These are phyloP conservation scores for Clarias macrocephalus DNA, from an alignment of 2,113 vertebrate species.

Conservation along the genomic window DNA sequence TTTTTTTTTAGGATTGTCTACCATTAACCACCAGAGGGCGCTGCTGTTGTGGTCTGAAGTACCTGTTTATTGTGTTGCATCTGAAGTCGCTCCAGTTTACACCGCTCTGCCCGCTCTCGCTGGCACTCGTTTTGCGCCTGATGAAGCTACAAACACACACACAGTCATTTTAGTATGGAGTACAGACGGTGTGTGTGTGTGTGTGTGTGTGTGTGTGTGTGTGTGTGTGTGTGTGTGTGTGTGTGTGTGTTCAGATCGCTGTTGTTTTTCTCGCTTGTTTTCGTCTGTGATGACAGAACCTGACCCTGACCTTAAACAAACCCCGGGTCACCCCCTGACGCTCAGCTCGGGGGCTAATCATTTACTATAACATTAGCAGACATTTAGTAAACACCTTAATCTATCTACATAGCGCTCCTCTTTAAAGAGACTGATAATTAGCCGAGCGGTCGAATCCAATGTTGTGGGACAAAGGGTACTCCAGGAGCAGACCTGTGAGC, in stretches of 20 bases:
- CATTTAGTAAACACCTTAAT: background rate
- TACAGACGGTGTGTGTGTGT: background rate
- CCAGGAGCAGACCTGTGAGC: background rate
- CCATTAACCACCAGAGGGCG: conserved; percentile 42
- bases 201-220: no score
- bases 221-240: no score
- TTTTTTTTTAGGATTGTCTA: background rate
- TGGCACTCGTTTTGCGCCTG: conserved; percentile 88
- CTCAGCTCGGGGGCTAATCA: background rate
- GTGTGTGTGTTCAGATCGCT: background rate
- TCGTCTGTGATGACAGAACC: conserved; percentile 1
- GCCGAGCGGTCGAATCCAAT: background rate
- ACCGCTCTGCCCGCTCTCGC: conserved; percentile 84
- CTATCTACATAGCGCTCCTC: background rate
- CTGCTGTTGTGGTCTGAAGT: conserved; percentile 39
- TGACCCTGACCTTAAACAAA: conserved; percentile 14
- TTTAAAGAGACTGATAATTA: background rate
- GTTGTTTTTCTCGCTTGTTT: background rate
- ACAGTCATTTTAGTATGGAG: background rate
- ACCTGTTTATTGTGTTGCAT: conserved; percentile 92
- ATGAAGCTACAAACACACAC: conserved; percentile 75
- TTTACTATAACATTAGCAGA: background rate
- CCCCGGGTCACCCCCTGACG: background rate
- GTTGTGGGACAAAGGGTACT: background rate
- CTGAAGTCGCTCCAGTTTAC: conserved; percentile 87